phyloP scores from a whole-genome alignment of 2,797 vertebrate species.

The Sciaenops ocellatus region DNA sequence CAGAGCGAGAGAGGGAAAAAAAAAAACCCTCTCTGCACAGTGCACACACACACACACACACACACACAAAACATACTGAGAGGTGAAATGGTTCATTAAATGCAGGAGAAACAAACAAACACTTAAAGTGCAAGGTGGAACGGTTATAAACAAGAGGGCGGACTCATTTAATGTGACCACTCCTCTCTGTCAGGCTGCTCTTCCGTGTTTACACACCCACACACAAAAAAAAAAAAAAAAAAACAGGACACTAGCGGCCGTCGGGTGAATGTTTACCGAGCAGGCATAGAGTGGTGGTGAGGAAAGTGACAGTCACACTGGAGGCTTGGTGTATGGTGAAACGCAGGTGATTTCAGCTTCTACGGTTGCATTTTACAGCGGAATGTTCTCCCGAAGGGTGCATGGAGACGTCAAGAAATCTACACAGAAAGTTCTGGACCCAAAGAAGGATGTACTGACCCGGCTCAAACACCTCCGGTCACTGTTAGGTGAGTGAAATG shows the following conservation, averaged over 20 bases:
- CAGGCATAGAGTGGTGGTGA: slow-evolving; percentile 69
- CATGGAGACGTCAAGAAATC: slow-evolving; percentile 99
- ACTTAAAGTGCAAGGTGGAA: slow-evolving; percentile 34
- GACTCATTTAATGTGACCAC: slow-evolving; percentile 48
- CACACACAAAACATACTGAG: neutral
- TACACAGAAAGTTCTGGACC: slow-evolving; percentile 99
- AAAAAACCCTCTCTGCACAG: neutral
- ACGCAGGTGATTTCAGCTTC: slow-evolving; percentile 79
- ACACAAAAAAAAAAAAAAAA: slow-evolving; percentile 41
- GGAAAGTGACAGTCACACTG: slow-evolving; percentile 81
- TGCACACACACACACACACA: neutral
- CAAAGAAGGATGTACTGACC: slow-evolving; percentile 97
- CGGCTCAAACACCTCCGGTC: slow-evolving; percentile 96
- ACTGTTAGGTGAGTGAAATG: slow-evolving; percentile 92
- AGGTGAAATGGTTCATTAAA: neutral
- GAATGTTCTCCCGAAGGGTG: slow-evolving; percentile 97
- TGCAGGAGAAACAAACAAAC: neutral
- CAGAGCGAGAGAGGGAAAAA: neutral
- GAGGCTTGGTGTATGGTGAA: slow-evolving; percentile 82
- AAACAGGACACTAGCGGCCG: slow-evolving; percentile 68
- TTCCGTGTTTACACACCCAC: slow-evolving; percentile 89
- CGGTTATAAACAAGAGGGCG: slow-evolving; percentile 67
- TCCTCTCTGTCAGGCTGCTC: slow-evolving; percentile 68
- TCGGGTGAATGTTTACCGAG: slow-evolving; percentile 77
- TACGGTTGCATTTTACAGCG: slow-evolving; percentile 84